phyloP scores from a whole-genome alignment of 2,113 vertebrate species.

The Leptosomus discolor region DNA sequence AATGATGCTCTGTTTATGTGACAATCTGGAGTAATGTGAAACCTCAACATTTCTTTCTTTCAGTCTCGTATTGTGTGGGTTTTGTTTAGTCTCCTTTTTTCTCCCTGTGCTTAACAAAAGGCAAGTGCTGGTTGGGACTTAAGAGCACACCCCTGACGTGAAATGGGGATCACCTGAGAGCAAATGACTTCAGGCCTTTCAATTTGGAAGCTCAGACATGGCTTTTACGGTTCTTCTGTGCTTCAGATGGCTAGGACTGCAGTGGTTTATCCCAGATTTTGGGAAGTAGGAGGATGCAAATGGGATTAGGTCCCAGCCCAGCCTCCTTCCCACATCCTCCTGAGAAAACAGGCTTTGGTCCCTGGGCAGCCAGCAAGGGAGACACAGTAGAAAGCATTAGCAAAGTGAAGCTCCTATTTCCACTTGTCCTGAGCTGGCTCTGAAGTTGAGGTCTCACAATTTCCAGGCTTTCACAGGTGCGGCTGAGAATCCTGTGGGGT shows the following conservation, averaged over 20 bases:
- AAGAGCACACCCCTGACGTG: neutral
- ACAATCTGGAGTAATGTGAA: neutral
- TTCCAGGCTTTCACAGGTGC: neutral
- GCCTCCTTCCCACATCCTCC: neutral
- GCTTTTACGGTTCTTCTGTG: neutral
- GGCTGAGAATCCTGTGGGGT: neutral
- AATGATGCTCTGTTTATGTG: neutral
- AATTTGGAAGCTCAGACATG: neutral
- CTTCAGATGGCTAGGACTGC: neutral
- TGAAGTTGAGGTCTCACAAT: fast-evolving
- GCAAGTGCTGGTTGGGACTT: neutral
- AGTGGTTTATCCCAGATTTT: neutral
- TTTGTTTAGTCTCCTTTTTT: neutral
- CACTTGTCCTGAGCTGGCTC: neutral
- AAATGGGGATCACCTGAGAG: neutral
- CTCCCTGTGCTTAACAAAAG: neutral
- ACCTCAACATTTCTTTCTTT: neutral
- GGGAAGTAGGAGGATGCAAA: neutral
- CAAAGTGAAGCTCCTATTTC: neutral
- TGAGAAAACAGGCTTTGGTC: neutral
- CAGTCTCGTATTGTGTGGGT: neutral
- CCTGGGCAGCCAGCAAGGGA: neutral
- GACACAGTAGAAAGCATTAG: fast-evolving
- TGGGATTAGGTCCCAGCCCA: neutral
- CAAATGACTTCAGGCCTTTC: neutral